Percentiles rank a stretch among this genome's conserved stretches.
These are phyloP conservation scores for Platygyra sinensis DNA, from an alignment of 64 coral and sea anemone species.

Conservation along the genomic window DNA sequence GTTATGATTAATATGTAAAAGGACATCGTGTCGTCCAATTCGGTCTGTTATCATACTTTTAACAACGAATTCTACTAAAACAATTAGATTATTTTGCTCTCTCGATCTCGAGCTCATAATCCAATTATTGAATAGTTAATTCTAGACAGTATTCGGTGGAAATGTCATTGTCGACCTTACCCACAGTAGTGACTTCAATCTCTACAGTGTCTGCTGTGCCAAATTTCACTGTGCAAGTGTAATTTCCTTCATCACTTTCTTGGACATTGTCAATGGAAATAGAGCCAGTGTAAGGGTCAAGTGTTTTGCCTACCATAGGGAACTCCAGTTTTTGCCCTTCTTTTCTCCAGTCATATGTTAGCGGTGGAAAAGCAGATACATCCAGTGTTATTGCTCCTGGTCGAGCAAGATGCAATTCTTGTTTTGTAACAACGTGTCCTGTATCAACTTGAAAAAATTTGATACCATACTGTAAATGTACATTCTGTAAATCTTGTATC, in stretches of 20 bases:
- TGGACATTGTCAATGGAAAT: neutral
- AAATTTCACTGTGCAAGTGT: neutral
- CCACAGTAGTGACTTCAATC: neutral
- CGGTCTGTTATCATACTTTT: too few relatives aligned
- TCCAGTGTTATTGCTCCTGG: neutral
- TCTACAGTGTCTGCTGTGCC: neutral
- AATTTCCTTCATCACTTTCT: slow-evolving; percentile 9
- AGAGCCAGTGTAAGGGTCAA: neutral
- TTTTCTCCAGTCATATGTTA: neutral
- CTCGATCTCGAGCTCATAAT: too few relatives aligned
- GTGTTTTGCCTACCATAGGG: neutral
- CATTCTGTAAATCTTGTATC: too few relatives aligned
- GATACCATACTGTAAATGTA: too few relatives aligned
- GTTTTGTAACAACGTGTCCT: neutral
- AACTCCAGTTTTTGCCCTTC: neutral
- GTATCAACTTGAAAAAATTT: neutral
- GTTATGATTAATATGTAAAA: too few relatives aligned
- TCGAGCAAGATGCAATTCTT: neutral
- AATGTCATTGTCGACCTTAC: neutral
- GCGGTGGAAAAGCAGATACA: neutral
- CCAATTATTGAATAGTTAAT: too few relatives aligned
- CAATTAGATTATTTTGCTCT: too few relatives aligned
- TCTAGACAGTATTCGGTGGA: too few relatives aligned
- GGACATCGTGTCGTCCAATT: too few relatives aligned
- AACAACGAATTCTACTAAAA: too few relatives aligned